Base-by-base conservation (phyloP, 1,140 invertebrate species). In the Lepidurus couesii region DNA sequence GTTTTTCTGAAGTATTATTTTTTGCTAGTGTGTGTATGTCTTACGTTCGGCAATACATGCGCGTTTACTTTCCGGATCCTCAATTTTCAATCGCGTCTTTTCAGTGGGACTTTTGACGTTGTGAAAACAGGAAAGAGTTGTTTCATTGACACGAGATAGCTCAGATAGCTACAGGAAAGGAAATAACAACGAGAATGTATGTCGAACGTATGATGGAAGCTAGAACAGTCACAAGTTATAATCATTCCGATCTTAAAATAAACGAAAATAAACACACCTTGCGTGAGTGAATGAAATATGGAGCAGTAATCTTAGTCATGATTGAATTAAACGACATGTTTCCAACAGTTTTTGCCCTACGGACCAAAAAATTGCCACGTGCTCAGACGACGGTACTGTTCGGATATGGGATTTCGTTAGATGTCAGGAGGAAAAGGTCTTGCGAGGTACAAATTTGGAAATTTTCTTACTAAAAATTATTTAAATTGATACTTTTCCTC, bases 391-490 rank as follows among this genome's bases (percentile, higher is more conserved):
- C 87, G 97, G 97, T 80, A 99, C 98, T 24, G 90, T 99, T 53
- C 88, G 97, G 82, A 95, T 99, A 83, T 99, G 97, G 95, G 98
- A 99, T 86, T 99, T 99, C 88, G 91, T 95, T 84, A 91, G 93
- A 82, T 98, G 96, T 86, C 91, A 95, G 82, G 97, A 99, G 89
- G 98, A 99, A 87, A 91, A 91, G 86, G 95, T 98, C 83, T 88
- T 99, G 8, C 88, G 96, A 89, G 97, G 93, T 95, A 89, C 42
- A 44, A 16, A 78, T 42, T 44, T 76, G 79, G 44, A 42, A 65
- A 13, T 9, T 42, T 73, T 44, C 10, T 73, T 53, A 10, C 24
- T 6, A 16, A 16, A 9, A 9, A 7, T 26, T 16, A 75, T 75
- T 80, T n/a, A 34, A 44, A 21, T 79, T 77, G 79, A 65, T 7